phyloP scores from a whole-genome alignment of 92 coral and sea anemone genomes.

The Metridium senile region DNA sequence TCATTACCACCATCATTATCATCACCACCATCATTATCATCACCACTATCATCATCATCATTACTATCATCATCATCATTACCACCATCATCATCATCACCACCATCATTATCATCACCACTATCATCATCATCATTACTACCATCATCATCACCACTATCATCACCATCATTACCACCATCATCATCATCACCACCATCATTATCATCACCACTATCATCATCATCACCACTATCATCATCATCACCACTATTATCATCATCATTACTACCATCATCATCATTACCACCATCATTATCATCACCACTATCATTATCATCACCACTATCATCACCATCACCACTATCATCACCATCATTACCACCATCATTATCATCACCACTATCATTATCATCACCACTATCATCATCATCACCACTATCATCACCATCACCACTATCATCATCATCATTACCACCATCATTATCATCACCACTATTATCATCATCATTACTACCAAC shows the following conservation, averaged over 20 bases:
- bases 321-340: neutral
- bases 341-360: neutral
- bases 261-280: neutral
- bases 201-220: neutral
- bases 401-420: neutral
- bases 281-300: neutral
- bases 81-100: neutral
- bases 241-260: neutral
- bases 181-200: neutral
- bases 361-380: neutral
- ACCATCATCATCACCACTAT: neutral
- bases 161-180: neutral
- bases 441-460: neutral
- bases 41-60: neutral
- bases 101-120: neutral
- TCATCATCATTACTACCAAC: neutral
- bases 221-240: neutral
- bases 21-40: neutral
- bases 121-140: neutral
- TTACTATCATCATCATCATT: neutral
- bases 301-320: neutral
- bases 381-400: neutral
- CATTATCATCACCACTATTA: neutral
- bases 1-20: neutral
- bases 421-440: neutral